A percentile compares a stretch with the other conserved stretches of the same genome.
These are phyloP conservation scores for Ferrisia virgata DNA, from an alignment of 2,888 invertebrate species.

Conservation along the genomic window DNA sequence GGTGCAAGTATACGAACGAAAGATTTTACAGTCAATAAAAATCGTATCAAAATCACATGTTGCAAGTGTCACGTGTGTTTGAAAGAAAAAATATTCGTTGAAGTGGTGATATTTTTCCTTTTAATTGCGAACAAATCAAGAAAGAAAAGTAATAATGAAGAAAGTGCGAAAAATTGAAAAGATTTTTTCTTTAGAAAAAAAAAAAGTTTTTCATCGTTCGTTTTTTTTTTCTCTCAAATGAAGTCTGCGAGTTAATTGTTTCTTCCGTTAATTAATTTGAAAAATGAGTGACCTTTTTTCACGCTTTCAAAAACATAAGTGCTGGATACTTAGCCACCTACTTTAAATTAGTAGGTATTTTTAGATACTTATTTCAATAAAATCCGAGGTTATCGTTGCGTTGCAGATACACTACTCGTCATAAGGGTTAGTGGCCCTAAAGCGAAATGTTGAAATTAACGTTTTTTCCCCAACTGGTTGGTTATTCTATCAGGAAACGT, in stretches of 20 bases:
- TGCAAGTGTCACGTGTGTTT: background rate
- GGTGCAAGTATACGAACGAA: too few relatives aligned
- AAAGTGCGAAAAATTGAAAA: background rate
- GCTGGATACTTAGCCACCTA: too few relatives aligned
- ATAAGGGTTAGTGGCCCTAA: too few relatives aligned
- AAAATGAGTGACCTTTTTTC: background rate
- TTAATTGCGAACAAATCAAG: constrained; percentile 2
- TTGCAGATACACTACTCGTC: too few relatives aligned
- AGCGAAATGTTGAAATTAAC: too few relatives aligned
- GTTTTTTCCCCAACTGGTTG: too few relatives aligned
- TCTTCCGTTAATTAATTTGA: background rate
- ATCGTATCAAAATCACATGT: background rate
- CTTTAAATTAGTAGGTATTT: too few relatives aligned
- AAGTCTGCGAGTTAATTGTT: background rate
- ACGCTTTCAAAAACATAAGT: background rate
- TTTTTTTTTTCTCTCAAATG: background rate
- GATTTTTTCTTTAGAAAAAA: too few relatives aligned
- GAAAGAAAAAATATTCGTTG: background rate
- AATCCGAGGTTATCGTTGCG: too few relatives aligned
- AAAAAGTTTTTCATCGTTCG: background rate
- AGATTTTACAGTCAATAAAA: background rate
- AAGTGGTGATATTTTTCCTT: background rate
- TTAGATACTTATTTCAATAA: too few relatives aligned
- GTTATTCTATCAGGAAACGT: too few relatives aligned
- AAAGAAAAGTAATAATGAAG: background rate